Evolutionary conservation across 2,113 vertebrate species (phyloP), one percentile per base, ranked within the genome.

Genomic region (Oncorhynchus keta): DNA sequence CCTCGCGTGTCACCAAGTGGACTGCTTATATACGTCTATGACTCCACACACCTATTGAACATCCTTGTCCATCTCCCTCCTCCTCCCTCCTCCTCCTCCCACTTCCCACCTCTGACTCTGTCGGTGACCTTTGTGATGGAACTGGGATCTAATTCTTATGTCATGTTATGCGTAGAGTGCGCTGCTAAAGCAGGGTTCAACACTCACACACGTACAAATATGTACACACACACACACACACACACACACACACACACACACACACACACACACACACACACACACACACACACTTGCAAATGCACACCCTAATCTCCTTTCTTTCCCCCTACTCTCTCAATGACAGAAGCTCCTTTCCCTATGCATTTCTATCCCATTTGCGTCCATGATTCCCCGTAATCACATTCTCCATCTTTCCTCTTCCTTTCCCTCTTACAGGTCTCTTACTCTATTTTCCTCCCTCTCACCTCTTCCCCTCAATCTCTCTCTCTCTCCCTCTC

Each of bases 21-120:
- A 82, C 79, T 75, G 79, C 89, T 90, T 89, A 89, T 89, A 88
- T 89, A 90, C 89, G 68, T 48, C 71, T 89, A 87, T 88, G 89
- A 89, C 71, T 48, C 71, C 55, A 20, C 62, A 61, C 85, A 89
- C 86, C 86, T 86, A 76, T 76, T 82, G 87, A 86, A 87, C 77
- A 74, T 82, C 80, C 81, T 76, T 73, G 77, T 74, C n/a, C 9
- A 62, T 78, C 70, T 68, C 78, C 76, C 80, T 72, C 79, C 66
- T 68, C 71, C 70, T 24, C 39, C 69, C 26, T 69, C 5, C 80
- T 74, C 79, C 66, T 68, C 39, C 69, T 26, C 70, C 57, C 48
- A 24, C 55, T 26, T 5, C 75, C 62, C 48, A 49, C 71, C 62
- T 70, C 67, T 49, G 4, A 24, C 67, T 68, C 67, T 68, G 28